These are phyloP conservation scores for Morelia viridis DNA, from an alignment of 2,797 vertebrate species.

Conservation along the genomic window DNA sequence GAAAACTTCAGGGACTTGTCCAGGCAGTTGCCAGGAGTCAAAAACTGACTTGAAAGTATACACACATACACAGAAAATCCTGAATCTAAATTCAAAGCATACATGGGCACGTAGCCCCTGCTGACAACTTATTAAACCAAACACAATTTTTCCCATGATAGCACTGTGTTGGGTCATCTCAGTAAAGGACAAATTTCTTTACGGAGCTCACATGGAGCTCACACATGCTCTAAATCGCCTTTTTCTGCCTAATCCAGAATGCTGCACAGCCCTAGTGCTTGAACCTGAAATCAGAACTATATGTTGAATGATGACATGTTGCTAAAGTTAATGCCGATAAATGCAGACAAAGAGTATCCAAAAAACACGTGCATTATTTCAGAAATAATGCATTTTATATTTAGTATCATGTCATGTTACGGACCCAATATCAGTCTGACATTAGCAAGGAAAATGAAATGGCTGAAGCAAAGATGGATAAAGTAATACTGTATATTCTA, in stretches of 20 bases:
- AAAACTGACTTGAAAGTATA: no score
- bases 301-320: background rate
- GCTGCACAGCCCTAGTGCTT: background rate
- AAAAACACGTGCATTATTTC: background rate
- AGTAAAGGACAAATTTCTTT: background rate
- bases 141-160: background rate
- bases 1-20: no score
- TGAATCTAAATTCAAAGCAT: no score
- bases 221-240: background rate
- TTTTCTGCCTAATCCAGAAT: background rate
- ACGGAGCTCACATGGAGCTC: background rate
- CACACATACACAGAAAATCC: no score
- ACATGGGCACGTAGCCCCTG: no score
- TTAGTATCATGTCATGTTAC: background rate
- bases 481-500: background rate
- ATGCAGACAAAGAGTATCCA: background rate
- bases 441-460: background rate
- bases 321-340: background rate
- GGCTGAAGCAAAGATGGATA: background rate
- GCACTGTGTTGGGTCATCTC: background rate
- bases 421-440: background rate
- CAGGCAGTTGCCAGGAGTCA: no score
- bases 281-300: background rate
- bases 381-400: background rate
- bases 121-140: background rate